Base-by-base conservation (phyloP, 2,797 vertebrate species). In the Epinephelus malabaricus region DNA sequence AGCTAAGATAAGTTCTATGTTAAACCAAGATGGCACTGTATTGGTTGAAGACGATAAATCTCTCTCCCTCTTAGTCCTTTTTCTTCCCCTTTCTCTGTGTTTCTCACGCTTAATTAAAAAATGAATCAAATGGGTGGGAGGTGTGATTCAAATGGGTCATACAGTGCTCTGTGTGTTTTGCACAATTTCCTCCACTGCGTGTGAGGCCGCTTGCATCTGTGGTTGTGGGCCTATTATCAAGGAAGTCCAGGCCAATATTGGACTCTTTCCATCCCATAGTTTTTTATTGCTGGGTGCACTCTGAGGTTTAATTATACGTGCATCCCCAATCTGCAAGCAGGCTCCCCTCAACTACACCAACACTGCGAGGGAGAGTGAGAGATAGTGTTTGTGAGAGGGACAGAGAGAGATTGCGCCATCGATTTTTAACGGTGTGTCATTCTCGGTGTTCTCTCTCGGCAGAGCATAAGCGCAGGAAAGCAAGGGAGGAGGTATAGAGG, bases 101-200 rank as follows among this genome's bases (percentile, higher is more conserved):
- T 94, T 92, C 84, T 90, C 85, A 87, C 67, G 78, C 89, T 89
- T 94, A 94, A 94, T 95, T 94, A 94, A 94, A 95, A 94, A 95
- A 94, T 89, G 72, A 93, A 94, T 94, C 82, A 91, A 93, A 85
- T 88, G 79, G 67, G 90, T 92, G 86, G 93, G 94, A 92, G 87
- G 91, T 91, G 88, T 83, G 89, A 94, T 92, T 94, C 91, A 91
- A 94, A 94, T 88, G 88, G 92, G 92, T 92, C 88, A 88, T 74
- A 82, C 87, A 86, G 89, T 88, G 86, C 84, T 87, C 55, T 80
- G 74, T 89, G 80, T 87, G 45, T 84, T 78, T 83, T 71, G 63
- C 78, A 75, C 46, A 56, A 60, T 85, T 75, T 79, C 76, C 60
- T 79, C 49, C 2, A 3, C 55, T 83, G 86, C 17, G 45, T 73